Percentiles rank a stretch among this genome's conserved stretches.
Evolutionary conservation across 2,888 invertebrate species (phyloP).

Genomic region (Seira sanloemensis): DNA sequence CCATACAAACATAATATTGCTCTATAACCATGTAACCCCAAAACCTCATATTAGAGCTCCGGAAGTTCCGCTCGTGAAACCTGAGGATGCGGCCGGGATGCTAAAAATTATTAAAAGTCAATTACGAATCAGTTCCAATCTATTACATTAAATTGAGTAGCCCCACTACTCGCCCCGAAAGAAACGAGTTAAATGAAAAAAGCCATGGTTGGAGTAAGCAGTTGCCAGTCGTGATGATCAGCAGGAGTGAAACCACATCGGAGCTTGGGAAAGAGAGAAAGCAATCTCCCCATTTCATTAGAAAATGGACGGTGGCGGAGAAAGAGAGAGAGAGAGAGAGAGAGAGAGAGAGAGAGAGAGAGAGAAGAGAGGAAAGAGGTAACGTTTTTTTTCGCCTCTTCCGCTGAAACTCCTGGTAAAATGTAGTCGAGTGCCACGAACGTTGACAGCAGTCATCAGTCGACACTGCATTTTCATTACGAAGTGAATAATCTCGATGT

Average conservation of each 20-base stretch:
- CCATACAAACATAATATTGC: no score
- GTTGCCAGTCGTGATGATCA: background rate
- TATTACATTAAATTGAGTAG: background rate
- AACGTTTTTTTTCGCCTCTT: no score
- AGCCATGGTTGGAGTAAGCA: background rate
- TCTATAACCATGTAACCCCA: no score
- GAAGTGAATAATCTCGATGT: slow-evolving; percentile 22
- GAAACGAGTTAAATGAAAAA: no score
- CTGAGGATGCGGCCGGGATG: no score
- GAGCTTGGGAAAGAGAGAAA: background rate
- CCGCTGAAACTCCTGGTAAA: background rate
- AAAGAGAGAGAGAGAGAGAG: background rate
- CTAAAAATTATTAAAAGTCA: background rate
- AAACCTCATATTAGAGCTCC: no score
- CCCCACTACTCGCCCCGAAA: no score
- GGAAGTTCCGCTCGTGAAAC: no score
- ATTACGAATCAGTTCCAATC: background rate
- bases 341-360: no score
- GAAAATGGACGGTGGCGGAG: background rate
- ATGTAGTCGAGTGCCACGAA: slow-evolving; percentile 11
- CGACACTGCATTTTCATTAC: slow-evolving; percentile 20
- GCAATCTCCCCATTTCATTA: background rate
- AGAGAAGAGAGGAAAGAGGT: no score
- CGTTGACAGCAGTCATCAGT: slow-evolving; percentile 34
- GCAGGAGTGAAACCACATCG: background rate